Percentiles rank a stretch among this genome's conserved stretches.
Evolutionary conservation across 2,797 vertebrate genomes (phyloP).

Genomic region (Platyrinchus mystaceus): DNA sequence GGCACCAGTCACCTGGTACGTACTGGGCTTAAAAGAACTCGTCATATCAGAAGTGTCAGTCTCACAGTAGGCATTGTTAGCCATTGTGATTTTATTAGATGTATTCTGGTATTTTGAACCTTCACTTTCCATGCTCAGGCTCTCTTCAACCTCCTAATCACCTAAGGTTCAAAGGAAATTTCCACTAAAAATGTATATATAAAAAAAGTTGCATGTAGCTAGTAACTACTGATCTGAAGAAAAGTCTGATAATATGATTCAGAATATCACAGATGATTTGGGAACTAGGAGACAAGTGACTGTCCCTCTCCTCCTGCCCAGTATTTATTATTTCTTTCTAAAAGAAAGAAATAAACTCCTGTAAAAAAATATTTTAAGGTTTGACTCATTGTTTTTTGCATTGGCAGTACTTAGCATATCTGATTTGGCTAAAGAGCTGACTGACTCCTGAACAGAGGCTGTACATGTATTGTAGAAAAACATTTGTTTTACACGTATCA

Average conservation of each 20-base stretch:
- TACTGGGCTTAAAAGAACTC: not conserved
- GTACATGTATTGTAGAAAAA: slow-evolving; percentile 9
- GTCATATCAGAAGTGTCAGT: not conserved
- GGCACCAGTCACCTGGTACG: not conserved
- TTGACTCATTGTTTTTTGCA: not conserved
- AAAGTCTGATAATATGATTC: not conserved
- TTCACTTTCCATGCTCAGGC: not conserved
- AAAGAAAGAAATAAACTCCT: not conserved
- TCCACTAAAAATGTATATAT: not conserved
- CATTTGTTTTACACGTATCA: slow-evolving; percentile 20
- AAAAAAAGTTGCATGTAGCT: not conserved
- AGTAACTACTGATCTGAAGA: not conserved
- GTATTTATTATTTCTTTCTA: not conserved
- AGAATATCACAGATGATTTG: not conserved
- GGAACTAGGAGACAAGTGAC: not conserved
- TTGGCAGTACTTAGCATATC: not conserved
- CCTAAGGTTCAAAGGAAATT: not conserved
- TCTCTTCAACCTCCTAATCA: not conserved
- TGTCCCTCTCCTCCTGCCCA: not conserved
- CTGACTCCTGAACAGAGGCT: not conserved
- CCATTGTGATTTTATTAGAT: not conserved
- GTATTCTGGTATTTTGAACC: not conserved
- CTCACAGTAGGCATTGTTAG: not conserved
- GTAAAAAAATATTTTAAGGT: not conserved
- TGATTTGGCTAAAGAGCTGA: not conserved